phyloP scores from a whole-genome alignment of 2,797 vertebrate genomes.

The Dermochelys coriacea region DNA sequence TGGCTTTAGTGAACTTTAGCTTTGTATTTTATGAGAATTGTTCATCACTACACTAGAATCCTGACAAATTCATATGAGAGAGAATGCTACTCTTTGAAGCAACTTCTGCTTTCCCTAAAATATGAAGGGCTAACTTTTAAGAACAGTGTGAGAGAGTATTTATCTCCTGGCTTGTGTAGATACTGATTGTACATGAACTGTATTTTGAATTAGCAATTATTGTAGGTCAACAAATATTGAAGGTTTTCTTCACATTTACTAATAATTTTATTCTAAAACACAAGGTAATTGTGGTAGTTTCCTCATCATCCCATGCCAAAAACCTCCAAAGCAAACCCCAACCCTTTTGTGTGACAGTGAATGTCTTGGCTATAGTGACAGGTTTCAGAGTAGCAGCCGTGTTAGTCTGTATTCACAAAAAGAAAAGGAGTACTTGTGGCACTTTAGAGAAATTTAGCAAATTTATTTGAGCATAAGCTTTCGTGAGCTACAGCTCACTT shows the following conservation, averaged over 20 bases:
- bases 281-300: constrained; percentile 13
- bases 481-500: too few relatives aligned
- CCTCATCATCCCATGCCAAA: background rate
- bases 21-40: constrained; percentile 43
- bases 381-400: too few relatives aligned
- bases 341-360: background rate
- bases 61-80: background rate
- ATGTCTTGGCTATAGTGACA: background rate
- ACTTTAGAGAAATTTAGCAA: too few relatives aligned
- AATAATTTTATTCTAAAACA: background rate
- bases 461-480: too few relatives aligned
- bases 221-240: background rate
- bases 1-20: background rate
- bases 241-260: constrained; percentile 5
- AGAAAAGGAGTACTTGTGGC: too few relatives aligned
- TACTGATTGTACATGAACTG: background rate
- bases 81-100: constrained; percentile 10
- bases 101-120: background rate
- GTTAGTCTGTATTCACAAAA: too few relatives aligned
- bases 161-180: background rate
- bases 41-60: background rate
- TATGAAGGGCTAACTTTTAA: constrained; percentile 18
- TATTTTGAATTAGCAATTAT: background rate
- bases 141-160: background rate
- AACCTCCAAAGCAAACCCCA: background rate